Conservation (phyloP, 2,888 invertebrate genomes). For the Agrochola circellaris region DNA sequence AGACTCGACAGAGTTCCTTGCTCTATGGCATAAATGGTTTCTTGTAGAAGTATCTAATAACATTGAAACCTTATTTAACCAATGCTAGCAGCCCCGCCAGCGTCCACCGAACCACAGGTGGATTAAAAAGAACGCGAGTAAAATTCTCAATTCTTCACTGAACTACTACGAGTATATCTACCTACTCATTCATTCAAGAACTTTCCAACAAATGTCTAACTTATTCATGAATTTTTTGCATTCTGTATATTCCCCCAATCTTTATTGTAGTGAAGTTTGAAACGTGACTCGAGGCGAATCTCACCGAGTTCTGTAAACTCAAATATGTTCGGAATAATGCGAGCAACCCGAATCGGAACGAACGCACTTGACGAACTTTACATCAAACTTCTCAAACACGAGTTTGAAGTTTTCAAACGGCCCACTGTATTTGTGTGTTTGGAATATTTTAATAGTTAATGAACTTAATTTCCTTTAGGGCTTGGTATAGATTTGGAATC, state of each 20-base stretch:
- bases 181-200: neutral
- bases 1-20: neutral
- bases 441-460: conserved; percentile 26
- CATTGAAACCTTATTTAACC: neutral
- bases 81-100: neutral
- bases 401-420: conserved; percentile 46
- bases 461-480: conserved; percentile 31
- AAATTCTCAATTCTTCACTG: neutral
- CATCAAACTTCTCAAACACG: conserved; percentile 33
- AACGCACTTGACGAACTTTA: conserved; percentile 50
- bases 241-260: conserved; percentile 39
- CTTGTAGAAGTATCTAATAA: neutral
- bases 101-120: too few species aligned
- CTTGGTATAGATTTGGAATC: neutral
- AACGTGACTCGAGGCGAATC: conserved; percentile 46
- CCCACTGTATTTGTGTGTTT: conserved; percentile 26
- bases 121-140: neutral
- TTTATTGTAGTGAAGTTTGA: conserved; percentile 57
- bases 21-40: too few species aligned
- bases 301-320: conserved; percentile 52
- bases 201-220: conserved; percentile 1
- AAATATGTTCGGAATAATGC: conserved; percentile 62
- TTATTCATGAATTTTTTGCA: conserved; percentile 23
- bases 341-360: conserved; percentile 28
- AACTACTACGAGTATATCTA: too few species aligned